Percentiles rank a stretch among this genome's conserved stretches.
Evolutionary conservation across 2,888 invertebrate species (phyloP).

Genomic region (Embidobia sp.): DNA sequence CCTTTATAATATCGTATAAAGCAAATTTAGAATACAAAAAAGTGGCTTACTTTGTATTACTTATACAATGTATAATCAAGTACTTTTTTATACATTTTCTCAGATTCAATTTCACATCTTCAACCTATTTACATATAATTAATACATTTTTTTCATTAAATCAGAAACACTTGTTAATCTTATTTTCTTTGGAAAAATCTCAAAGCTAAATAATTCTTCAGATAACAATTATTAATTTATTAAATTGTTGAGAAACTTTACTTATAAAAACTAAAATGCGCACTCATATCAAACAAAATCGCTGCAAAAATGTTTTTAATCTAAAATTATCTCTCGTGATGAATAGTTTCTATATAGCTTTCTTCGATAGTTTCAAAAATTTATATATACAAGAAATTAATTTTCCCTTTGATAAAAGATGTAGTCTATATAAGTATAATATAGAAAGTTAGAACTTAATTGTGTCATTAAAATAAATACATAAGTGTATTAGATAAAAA

Average conservation of each 20-base stretch:
- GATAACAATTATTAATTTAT: too few species aligned
- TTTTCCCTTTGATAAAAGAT: constrained; percentile 7
- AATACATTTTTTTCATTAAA: background rate
- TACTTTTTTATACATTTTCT: constrained; percentile 1
- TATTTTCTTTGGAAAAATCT: too few species aligned
- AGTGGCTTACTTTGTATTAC: constrained; percentile 20
- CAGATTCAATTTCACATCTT: constrained; percentile 6
- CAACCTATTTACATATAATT: background rate
- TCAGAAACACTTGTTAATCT: too few species aligned
- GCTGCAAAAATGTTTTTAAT: too few species aligned
- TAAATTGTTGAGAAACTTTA: too few species aligned
- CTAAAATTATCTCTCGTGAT: background rate
- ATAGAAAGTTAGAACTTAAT: constrained; percentile 19
- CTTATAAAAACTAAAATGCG: too few species aligned
- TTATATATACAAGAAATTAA: background rate
- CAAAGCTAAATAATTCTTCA: too few species aligned
- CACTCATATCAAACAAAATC: too few species aligned
- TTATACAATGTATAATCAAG: too few species aligned
- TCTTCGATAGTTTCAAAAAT: constrained; percentile 12
- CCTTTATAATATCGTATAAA: too few species aligned
- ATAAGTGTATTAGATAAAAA: constrained; percentile 3
- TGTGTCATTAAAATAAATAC: constrained; percentile 21
- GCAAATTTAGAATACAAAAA: constrained; percentile 5
- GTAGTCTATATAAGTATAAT: background rate
- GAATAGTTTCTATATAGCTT: constrained; percentile 14